Conservation (phyloP, 2,888 invertebrate genomes). For the Tenodera sinensis region DNA sequence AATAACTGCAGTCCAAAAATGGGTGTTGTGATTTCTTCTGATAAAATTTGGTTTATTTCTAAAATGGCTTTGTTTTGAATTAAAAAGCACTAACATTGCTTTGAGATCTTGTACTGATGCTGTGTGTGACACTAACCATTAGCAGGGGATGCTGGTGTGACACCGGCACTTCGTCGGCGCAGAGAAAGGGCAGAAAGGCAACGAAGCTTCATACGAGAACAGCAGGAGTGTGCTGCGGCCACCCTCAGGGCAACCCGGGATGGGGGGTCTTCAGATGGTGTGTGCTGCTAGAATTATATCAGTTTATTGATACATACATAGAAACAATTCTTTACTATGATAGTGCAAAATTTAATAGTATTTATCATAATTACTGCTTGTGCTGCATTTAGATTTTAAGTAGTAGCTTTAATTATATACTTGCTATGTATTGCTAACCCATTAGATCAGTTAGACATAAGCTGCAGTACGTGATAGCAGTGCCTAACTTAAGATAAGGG, state of each 20-base stretch:
- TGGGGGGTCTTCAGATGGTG: constrained; percentile 6
- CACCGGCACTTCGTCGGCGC: constrained; percentile 73
- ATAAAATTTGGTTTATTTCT: background rate
- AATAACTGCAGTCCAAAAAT: background rate
- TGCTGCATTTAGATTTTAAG: no score
- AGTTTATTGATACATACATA: no score
- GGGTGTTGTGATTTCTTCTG: background rate
- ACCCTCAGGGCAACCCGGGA: constrained; percentile 35
- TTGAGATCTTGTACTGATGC: background rate
- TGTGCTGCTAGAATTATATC: background rate
- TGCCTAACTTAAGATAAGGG: no score
- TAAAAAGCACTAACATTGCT: constrained; percentile 29
- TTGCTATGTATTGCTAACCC: no score
- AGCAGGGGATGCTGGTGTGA: constrained; percentile 67
- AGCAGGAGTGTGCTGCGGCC: constrained; percentile 61
- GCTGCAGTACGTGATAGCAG: no score
- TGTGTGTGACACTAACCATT: constrained; percentile 27
- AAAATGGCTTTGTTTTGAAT: background rate
- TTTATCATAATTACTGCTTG: no score
- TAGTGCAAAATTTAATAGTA: no score
- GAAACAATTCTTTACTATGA: no score
- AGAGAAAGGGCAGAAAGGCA: constrained; percentile 81
- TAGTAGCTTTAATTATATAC: no score
- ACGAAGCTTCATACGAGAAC: constrained; percentile 78
- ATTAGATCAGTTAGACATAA: no score